These are phyloP conservation scores for Drosophila nr. fundita DNA, from an alignment of 2,888 invertebrate genomes.

Conservation along the genomic window DNA sequence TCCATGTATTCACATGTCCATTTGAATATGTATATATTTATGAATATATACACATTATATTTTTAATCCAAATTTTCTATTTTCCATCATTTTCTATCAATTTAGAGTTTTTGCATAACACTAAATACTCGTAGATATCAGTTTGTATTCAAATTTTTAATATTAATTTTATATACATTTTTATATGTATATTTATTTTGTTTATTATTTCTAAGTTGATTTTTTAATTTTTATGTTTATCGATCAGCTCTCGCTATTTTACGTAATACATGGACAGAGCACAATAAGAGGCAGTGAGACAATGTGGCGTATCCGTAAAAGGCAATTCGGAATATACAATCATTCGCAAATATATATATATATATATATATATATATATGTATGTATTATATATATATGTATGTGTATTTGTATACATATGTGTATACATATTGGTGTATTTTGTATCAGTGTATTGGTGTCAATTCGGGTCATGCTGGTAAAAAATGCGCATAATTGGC, in stretches of 20 bases:
- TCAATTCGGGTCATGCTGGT: constrained; percentile 69
- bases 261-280: constrained; percentile 27
- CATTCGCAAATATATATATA: neutral
- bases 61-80: neutral
- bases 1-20: neutral
- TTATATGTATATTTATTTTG: neutral
- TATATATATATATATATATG: constrained; percentile 8
- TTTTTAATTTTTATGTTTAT: neutral
- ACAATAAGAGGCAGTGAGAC: constrained; percentile 64
- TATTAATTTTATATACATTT: neutral
- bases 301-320: constrained; percentile 64
- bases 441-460: constrained; percentile 40
- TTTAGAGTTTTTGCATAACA: neutral
- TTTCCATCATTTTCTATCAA: no score
- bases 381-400: neutral
- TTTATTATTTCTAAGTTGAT: neutral
- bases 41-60: neutral
- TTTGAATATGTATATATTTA: neutral
- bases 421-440: neutral
- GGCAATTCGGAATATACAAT: constrained; percentile 30
- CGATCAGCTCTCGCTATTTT: constrained; percentile 45
- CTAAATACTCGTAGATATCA: neutral
- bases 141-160: neutral
- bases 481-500: constrained; percentile 79
- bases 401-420: constrained; percentile 1